Percentiles rank a stretch among this genome's conserved stretches.
phyloP scores from a whole-genome alignment of 2,797 vertebrate species.

The Halcyon smyrnensis region DNA sequence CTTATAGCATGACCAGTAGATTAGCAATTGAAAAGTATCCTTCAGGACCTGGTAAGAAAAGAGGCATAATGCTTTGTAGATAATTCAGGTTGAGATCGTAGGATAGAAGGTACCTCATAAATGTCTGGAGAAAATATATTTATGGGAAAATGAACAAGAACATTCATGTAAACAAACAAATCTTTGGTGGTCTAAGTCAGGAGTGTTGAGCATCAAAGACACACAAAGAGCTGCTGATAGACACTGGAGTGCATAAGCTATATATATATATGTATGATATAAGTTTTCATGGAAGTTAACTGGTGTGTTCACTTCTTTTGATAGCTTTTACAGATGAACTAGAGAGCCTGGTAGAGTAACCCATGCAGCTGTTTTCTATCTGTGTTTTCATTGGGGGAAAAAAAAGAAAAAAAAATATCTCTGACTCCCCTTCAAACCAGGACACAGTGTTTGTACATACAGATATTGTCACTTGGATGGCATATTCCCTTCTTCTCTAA shows the following conservation, averaged over 20 bases:
- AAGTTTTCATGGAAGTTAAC: background rate
- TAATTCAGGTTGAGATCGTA: background rate
- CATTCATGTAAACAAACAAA: background rate
- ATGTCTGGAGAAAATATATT: background rate
- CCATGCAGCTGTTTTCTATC: background rate
- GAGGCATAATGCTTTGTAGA: background rate
- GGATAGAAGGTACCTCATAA: background rate
- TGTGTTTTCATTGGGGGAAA: background rate
- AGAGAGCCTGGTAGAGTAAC: background rate
- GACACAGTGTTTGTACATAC: background rate
- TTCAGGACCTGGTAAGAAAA: background rate
- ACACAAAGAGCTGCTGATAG: background rate
- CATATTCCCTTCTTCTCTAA: constrained; percentile 19
- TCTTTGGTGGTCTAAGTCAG: background rate
- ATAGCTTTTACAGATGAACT: background rate
- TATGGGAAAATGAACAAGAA: background rate
- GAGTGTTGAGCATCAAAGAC: background rate
- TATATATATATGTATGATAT: background rate
- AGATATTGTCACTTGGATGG: background rate
- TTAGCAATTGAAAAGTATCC: background rate
- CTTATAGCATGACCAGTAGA: background rate
- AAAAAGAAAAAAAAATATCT: background rate
- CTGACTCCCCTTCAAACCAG: background rate
- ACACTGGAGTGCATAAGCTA: background rate
- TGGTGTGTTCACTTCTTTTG: background rate